Percentiles rank a stretch among this genome's conserved stretches.
Evolutionary conservation across 2,797 vertebrate species (phyloP).

Genomic region (Choloepus didactylus): DNA sequence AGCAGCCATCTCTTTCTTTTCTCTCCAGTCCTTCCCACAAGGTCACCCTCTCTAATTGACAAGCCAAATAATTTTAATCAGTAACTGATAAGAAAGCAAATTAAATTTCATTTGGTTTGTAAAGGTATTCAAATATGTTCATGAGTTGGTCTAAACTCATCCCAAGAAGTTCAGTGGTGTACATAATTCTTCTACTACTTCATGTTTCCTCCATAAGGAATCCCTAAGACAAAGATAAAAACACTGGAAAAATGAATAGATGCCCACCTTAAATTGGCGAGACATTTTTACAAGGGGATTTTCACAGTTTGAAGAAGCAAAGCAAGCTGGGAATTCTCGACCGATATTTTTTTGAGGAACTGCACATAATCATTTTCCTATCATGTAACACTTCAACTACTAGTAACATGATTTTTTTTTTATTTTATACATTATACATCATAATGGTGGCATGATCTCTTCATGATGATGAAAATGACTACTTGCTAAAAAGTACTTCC

Average conservation of each 20-base stretch:
- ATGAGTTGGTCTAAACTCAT: background rate
- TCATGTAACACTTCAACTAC: conserved; percentile 55
- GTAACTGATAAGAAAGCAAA: conserved; percentile 62
- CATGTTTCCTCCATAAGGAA: background rate
- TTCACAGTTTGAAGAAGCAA: conserved; percentile 34
- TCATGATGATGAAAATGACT: conserved; percentile 23
- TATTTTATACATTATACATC: conserved; percentile 44
- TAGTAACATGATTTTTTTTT: background rate
- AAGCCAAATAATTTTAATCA: conserved; percentile 24
- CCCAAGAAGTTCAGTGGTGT: background rate
- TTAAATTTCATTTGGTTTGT: conserved; percentile 56
- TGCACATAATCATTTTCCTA: conserved; percentile 59
- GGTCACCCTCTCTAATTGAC: background rate
- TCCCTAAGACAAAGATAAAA: conserved; percentile 34
- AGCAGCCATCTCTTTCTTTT: background rate
- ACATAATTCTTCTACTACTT: background rate
- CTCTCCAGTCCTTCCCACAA: background rate
- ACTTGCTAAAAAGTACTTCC: background rate
- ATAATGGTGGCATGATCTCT: background rate
- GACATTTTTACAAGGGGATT: background rate
- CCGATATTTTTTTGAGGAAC: conserved; percentile 20
- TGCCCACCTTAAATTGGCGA: background rate
- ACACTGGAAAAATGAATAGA: background rate
- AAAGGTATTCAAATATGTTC: conserved; percentile 10
- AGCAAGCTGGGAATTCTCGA: background rate